Percentiles rank a stretch among this genome's conserved stretches.
Conservation (phyloP, 2,113 vertebrate species). For the Pheucticus melanocephalus region DNA sequence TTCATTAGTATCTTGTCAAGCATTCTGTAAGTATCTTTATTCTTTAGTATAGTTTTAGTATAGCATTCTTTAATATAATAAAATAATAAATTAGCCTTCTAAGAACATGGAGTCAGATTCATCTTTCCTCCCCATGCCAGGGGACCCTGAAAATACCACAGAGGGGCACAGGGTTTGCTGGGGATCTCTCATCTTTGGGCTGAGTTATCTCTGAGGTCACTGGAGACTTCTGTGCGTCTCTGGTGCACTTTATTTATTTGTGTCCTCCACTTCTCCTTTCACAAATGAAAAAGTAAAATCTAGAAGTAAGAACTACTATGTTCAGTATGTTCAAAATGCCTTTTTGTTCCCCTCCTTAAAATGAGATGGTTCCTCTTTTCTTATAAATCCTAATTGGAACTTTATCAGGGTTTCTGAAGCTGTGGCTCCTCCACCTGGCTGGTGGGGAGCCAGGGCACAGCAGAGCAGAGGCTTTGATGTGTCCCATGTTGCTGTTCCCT, state of each 20-base stretch:
- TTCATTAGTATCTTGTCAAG: no score
- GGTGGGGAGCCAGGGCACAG: background rate
- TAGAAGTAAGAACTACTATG: background rate
- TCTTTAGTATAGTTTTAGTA: no score
- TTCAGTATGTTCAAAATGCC: background rate
- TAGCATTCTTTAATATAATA: no score
- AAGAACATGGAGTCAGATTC: no score
- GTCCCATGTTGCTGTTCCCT: background rate
- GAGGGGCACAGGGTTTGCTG: background rate
- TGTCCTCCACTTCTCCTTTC: background rate
- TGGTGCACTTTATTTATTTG: background rate
- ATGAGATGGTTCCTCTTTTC: background rate
- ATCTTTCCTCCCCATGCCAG: no score
- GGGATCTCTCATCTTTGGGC: background rate
- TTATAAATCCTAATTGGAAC: background rate
- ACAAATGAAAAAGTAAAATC: background rate
- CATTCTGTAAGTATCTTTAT: no score
- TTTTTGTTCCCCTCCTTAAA: fast-evolving
- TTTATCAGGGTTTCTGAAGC: background rate
- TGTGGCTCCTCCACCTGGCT: fast-evolving
- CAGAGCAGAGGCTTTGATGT: background rate
- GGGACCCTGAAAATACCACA: no score
- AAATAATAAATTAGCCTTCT: no score
- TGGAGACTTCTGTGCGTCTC: background rate
- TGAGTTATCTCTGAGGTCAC: background rate